phyloP scores from a whole-genome alignment of 2,113 vertebrate species.

The Oryzias melastigma region DNA sequence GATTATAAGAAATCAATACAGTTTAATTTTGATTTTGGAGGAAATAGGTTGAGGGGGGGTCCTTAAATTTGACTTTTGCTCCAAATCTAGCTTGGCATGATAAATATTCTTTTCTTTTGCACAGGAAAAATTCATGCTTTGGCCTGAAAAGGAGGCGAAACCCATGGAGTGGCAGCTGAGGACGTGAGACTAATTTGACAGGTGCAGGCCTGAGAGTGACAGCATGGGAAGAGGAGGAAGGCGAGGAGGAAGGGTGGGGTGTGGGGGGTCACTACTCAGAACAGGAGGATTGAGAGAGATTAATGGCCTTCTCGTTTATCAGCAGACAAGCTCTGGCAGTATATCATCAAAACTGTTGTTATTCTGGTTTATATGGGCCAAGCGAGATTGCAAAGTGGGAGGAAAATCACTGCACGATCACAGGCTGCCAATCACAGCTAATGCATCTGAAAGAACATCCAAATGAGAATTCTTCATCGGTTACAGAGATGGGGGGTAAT shows the following conservation, averaged over 20 bases:
- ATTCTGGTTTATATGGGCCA: slow-evolving; percentile 17
- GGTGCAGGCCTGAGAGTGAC: slow-evolving; percentile 70
- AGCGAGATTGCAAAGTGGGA: slow-evolving; percentile 3
- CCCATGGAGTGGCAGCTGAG: slow-evolving; percentile 67
- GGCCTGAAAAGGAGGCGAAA: slow-evolving; percentile 52
- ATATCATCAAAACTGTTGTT: slow-evolving; percentile 10
- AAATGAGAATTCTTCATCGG: slow-evolving; percentile 5
- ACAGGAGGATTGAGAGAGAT: slow-evolving; percentile 45
- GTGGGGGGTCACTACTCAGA: slow-evolving; percentile 25
- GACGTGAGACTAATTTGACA: slow-evolving; percentile 73
- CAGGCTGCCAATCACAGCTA: slow-evolving; percentile 23
- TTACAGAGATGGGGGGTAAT: slow-evolving; percentile 9
- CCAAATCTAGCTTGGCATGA: too few species aligned
- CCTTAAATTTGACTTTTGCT: too few species aligned
- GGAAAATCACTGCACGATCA: slow-evolving; percentile 3
- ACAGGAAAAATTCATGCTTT: slow-evolving; percentile 16
- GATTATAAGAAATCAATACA: too few species aligned
- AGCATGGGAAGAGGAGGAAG: slow-evolving; percentile 57
- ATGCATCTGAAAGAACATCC: slow-evolving; percentile 23
- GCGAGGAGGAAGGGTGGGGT: slow-evolving; percentile 10
- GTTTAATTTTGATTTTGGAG: too few species aligned
- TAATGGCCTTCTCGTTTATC: slow-evolving; percentile 35
- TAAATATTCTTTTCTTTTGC: slow-evolving; percentile 16
- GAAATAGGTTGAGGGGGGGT: too few species aligned
- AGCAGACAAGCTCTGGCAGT: slow-evolving; percentile 13